Conservation (phyloP, 2,113 vertebrate genomes). For the human (Homo sapiens) region DNA sequence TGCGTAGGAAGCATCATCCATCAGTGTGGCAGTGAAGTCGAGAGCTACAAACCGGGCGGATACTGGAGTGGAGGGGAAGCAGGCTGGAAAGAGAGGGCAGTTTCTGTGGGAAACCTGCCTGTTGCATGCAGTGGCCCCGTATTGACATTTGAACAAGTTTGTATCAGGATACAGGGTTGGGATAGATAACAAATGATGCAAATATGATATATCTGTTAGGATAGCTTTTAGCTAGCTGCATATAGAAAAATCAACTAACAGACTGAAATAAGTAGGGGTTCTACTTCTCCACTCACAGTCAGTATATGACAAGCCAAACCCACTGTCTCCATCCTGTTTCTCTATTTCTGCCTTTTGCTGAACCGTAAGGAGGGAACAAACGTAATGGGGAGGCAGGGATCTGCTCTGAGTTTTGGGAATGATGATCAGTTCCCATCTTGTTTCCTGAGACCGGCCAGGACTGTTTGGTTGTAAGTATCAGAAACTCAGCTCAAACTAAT, state of each 20-base stretch:
- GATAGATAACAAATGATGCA: background rate
- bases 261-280: background rate
- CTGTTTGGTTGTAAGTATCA: background rate
- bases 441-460: background rate
- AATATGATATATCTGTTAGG: background rate
- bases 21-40: background rate
- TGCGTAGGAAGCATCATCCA: background rate
- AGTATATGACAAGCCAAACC: no score
- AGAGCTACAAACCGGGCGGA: background rate
- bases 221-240: background rate
- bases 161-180: background rate
- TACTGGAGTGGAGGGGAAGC: background rate
- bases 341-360: background rate
- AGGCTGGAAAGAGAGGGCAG: background rate
- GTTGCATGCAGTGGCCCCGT: background rate
- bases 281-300: background rate
- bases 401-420: background rate
- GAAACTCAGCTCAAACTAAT: background rate
- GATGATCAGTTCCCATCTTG: background rate
- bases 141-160: background rate
- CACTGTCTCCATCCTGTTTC: background rate
- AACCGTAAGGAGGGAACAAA: background rate
- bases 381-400: background rate
- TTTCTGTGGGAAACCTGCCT: background rate
- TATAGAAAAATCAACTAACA: background rate